Conservation (phyloP, 2,797 vertebrate species). For the Neopelma chrysocephalum region DNA sequence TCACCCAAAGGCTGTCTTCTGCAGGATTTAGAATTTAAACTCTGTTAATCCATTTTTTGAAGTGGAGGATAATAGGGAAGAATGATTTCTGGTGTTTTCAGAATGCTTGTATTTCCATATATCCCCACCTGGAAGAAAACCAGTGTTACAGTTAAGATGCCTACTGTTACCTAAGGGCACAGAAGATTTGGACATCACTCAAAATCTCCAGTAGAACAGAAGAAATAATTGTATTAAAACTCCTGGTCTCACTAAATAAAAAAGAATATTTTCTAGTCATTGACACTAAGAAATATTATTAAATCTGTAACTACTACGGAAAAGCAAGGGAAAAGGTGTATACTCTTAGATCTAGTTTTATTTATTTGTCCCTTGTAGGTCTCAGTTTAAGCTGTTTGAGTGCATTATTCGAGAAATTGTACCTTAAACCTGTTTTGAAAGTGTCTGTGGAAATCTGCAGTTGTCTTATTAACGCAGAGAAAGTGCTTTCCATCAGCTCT, state of each 20-base stretch:
- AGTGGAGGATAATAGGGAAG: background rate
- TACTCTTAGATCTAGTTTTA: background rate
- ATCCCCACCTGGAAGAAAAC: background rate
- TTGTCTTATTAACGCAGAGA: background rate
- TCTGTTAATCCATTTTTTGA: background rate
- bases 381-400: background rate
- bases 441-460: background rate
- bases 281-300: background rate
- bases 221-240: background rate
- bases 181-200: background rate
- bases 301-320: background rate
- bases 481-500: background rate
- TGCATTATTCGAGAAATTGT: background rate
- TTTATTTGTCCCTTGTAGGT: background rate
- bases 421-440: background rate
- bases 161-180: background rate
- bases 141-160: background rate
- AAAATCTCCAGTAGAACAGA: background rate
- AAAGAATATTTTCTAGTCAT: background rate
- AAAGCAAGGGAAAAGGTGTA: background rate
- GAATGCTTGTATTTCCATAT: background rate
- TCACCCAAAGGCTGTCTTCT: background rate
- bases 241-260: background rate
- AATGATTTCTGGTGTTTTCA: background rate
- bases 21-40: background rate